Evolutionary conservation across 2,113 vertebrate genomes (phyloP), one percentile per base, ranked within the genome.

Genomic region (Pangasianodon hypophthalmus): DNA sequence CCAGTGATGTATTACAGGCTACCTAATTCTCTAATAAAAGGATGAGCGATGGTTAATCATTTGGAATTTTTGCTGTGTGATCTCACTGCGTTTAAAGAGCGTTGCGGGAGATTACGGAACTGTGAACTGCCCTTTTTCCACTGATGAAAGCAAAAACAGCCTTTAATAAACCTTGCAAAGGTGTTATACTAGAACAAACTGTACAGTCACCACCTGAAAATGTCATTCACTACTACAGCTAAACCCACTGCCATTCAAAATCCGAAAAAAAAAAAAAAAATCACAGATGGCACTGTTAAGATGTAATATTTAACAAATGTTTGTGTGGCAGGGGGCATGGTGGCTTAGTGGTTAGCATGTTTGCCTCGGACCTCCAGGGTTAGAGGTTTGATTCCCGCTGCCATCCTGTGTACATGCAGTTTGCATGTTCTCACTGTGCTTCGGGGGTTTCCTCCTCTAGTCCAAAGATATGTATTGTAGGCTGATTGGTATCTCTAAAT

Each of bases 21-120:
- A 80, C 46, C 46, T 86, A 46, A 62, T 86, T 85, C 84, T 77
- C 54, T 88, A 90, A 86, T 88, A 80, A 88, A 90, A 54, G 26
- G 85, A 86, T 50, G 87, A 90, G 62, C 67, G 54, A 83, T 54
- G 52, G n/a, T 88, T 81, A 67, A 85, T 88, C 89, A 77, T 44
- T 84, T 87, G 87, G 32, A 11, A 73, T 89, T 88, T 90, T 79
- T 77, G 48, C 48, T 29, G 88, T 69, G 85, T 73, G 84, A 82
- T 79, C 83, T 54, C 62, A 56, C 81, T 48, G n/a, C 62, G 41
- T 86, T 91, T 67, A 86, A 80, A 10, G 71, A 62, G 85, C 67
- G 18, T 71, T 64, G 73, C 64, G 46, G 80, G 44, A n/a, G 67
- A 73, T 88, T 83, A 91, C 2, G 52, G 41, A 56, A 84, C 71